These are phyloP conservation scores for Ctena decussata DNA, from an alignment of 2,888 invertebrate genomes.

Conservation along the genomic window DNA sequence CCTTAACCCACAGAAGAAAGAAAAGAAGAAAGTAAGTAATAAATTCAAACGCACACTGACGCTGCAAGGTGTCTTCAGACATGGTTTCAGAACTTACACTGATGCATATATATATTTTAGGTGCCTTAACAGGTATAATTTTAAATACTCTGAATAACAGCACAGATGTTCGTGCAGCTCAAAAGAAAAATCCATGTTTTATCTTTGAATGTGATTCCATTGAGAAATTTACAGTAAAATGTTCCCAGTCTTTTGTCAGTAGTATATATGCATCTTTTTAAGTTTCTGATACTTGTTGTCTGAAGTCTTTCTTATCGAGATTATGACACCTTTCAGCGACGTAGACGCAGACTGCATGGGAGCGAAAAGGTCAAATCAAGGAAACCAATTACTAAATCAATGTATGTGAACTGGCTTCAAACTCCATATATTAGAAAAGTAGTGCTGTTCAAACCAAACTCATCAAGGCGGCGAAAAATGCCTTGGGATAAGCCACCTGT, in stretches of 20 bases:
- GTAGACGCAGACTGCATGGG: not conserved
- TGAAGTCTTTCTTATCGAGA: too few relatives aligned
- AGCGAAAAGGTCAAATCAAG: not conserved
- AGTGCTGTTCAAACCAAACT: conserved; percentile 43
- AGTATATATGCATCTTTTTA: too few relatives aligned
- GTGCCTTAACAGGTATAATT: too few relatives aligned
- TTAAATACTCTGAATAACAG: too few relatives aligned
- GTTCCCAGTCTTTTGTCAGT: too few relatives aligned
- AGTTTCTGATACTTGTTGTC: too few relatives aligned
- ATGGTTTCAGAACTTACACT: not conserved
- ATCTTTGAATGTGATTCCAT: too few relatives aligned
- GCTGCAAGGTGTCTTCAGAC: not conserved
- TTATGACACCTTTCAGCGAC: conserved; percentile 1
- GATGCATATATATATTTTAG: too few relatives aligned
- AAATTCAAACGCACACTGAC: too few relatives aligned
- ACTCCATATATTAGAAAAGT: conserved; percentile 55
- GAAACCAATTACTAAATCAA: not conserved
- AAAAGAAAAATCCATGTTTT: too few relatives aligned
- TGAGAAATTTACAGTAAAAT: too few relatives aligned
- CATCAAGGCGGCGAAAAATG: conserved; percentile 21
- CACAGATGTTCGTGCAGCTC: too few relatives aligned
- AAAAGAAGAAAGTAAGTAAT: conserved; percentile 57
- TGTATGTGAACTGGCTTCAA: not conserved
- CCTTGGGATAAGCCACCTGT: conserved; percentile 41
- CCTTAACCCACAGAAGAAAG: conserved; percentile 51